Evolutionary conservation across 1,140 invertebrate genomes (phyloP).

Genomic region (Cotesia vestalis): DNA sequence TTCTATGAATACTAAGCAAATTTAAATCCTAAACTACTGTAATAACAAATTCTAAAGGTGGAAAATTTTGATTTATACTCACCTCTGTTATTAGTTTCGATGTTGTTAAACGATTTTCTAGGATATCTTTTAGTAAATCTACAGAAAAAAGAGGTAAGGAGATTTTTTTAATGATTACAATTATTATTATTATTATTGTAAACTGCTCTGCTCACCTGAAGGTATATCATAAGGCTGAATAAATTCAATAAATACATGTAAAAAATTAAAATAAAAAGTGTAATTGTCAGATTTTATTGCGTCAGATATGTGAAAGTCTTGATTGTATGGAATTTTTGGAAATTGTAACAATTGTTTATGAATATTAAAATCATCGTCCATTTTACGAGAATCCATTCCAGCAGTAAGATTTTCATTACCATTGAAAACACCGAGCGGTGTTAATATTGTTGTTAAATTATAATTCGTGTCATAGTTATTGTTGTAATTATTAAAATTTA

Average conservation of each 20-base stretch:
- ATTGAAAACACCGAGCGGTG: too few relatives aligned
- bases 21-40: not conserved
- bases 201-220: slow-evolving; percentile 57
- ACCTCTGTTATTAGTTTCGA: slow-evolving; percentile 57
- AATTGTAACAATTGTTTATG: slow-evolving; percentile 53
- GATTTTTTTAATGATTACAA: not conserved
- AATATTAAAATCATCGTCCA: slow-evolving; percentile 50
- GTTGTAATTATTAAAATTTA: too few relatives aligned
- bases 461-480: too few relatives aligned
- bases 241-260: slow-evolving; percentile 66
- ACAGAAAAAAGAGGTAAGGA: slow-evolving; percentile 27
- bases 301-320: slow-evolving; percentile 64
- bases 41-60: not conserved
- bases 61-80: slow-evolving; percentile 28
- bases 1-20: slow-evolving; percentile 16
- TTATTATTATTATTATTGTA: not conserved
- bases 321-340: slow-evolving; percentile 50
- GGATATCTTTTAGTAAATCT: slow-evolving; percentile 58
- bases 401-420: slow-evolving; percentile 46
- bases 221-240: slow-evolving; percentile 69
- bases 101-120: slow-evolving; percentile 54
- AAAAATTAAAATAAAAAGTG: slow-evolving; percentile 67
- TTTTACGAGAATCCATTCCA: slow-evolving; percentile 47
- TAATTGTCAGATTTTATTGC: slow-evolving; percentile 64
- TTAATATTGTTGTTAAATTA: not conserved